These are phyloP conservation scores for Octopus sinensis DNA, from an alignment of 1,140 invertebrate genomes.

Conservation along the genomic window DNA sequence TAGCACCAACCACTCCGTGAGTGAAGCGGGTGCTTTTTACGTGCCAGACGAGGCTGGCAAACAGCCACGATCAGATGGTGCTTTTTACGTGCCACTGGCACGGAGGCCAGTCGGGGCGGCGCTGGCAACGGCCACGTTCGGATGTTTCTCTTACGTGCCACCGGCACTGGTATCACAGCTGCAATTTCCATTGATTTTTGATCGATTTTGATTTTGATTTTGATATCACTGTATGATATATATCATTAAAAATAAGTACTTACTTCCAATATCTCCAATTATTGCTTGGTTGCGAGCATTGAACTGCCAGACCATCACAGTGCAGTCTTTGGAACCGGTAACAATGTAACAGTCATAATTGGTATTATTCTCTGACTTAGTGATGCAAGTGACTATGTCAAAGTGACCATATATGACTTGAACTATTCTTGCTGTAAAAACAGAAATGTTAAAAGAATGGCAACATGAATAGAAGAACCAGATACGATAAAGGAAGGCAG, in stretches of 20 bases:
- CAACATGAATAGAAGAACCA: too few species aligned
- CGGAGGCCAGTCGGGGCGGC: too few species aligned
- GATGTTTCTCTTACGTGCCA: too few species aligned
- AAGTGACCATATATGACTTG: conserved; percentile 99
- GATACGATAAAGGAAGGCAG: too few species aligned
- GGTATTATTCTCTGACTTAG: conserved; percentile 93
- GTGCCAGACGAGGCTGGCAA: too few species aligned
- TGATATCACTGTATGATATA: neutral
- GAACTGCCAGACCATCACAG: conserved; percentile 97
- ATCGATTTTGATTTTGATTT: neutral
- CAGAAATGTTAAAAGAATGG: conserved; percentile 23
- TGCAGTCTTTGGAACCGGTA: conserved; percentile 95
- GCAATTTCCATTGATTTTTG: too few species aligned
- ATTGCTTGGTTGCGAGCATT: conserved; percentile 92
- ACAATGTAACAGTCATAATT: conserved; percentile 98
- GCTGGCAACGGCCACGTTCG: too few species aligned
- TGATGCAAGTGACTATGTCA: conserved; percentile 89
- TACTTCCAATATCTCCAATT: conserved; percentile 75
- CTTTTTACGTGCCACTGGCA: too few species aligned
- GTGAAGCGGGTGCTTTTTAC: too few species aligned
- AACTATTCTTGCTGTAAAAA: conserved; percentile 82
- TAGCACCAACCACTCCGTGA: too few species aligned
- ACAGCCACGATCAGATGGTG: too few species aligned
- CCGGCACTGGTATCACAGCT: too few species aligned
- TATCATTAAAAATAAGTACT: conserved; percentile 21